Evolutionary conservation across 2,113 vertebrate species (phyloP), one percentile per base, ranked within the genome.

Genomic region (Carollia perspicillata): DNA sequence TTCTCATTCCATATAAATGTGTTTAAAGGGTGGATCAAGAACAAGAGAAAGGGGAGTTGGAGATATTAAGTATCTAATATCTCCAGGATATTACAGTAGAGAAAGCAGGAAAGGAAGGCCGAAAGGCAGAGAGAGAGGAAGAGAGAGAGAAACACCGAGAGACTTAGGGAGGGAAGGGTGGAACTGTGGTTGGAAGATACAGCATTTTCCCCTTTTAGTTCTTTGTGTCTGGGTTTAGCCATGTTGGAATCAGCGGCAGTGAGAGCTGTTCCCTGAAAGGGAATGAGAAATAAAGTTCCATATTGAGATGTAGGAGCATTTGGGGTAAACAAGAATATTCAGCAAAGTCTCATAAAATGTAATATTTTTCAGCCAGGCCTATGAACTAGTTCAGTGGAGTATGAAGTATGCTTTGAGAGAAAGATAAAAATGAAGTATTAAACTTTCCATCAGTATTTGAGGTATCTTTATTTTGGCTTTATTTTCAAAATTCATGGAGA

Each of bases 341-440:
- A 93, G 81, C 26, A 55, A 81, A 88, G 35, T n/a, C 16, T 37
- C 53, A 80, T 66, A 94, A 95, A 97, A 95, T 87, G 37, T 81
- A 97, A 96, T 66, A 71, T 96, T 94, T 58, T 89, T 88, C 65
- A 93, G 89, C 35, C 66, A 84, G 87, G 51, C 60, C 60, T 89
- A 51, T 86, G 33, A 83, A 75, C 87, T 94, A 74, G 58, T 63
- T 96, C 40, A 47, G 74, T 68, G 66, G 85, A 1, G 8, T 66
- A 28, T 95, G 90, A 94, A 84, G 18, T 22, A 49, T 17, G 94
- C 94, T 94, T 96, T 80, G 51, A 84, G 28, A 72, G 47, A 96
- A 96, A 79, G 88, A 80, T 93, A 88, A 98, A 97, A 91, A 66
- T 90, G 85, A 97, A 95, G 14, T 23, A 84, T 96, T 80, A 93